These are phyloP conservation scores for Odocoileus hemionus DNA, from an alignment of 2,113 vertebrate species.

Conservation along the genomic window DNA sequence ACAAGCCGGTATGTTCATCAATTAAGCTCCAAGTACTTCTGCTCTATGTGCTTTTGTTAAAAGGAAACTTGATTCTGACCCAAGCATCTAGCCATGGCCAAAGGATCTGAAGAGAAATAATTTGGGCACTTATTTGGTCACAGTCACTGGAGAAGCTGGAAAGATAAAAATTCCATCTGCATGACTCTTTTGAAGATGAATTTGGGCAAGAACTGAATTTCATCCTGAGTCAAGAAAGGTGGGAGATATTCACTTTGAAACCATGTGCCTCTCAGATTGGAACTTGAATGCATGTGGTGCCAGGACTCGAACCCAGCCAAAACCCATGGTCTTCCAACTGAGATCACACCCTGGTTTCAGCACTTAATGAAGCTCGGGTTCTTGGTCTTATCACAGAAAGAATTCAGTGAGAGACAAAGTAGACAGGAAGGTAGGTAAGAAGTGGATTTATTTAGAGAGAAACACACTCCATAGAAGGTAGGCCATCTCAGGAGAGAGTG, in stretches of 20 bases:
- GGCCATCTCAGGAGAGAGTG: background rate
- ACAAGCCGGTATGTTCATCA: background rate
- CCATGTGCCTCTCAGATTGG: background rate
- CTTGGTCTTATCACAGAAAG: background rate
- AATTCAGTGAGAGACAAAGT: background rate
- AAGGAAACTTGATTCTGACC: background rate
- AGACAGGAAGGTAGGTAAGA: background rate
- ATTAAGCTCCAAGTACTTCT: background rate
- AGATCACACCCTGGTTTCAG: background rate
- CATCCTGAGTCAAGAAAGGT: background rate
- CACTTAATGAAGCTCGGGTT: background rate
- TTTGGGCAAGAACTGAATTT: background rate
- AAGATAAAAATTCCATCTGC: background rate
- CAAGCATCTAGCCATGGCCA: background rate
- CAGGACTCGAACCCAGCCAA: background rate
- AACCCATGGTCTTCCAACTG: background rate
- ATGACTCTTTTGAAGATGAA: background rate
- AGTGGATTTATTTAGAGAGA: background rate
- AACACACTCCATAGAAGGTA: background rate
- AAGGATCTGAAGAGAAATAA: background rate
- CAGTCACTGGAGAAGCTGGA: background rate
- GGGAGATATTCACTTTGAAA: background rate
- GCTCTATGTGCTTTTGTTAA: background rate
- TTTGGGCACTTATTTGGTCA: background rate
- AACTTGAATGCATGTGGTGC: fast-evolving